Base-by-base conservation (phyloP, 1,140 invertebrate species). In the Formica selysi region DNA sequence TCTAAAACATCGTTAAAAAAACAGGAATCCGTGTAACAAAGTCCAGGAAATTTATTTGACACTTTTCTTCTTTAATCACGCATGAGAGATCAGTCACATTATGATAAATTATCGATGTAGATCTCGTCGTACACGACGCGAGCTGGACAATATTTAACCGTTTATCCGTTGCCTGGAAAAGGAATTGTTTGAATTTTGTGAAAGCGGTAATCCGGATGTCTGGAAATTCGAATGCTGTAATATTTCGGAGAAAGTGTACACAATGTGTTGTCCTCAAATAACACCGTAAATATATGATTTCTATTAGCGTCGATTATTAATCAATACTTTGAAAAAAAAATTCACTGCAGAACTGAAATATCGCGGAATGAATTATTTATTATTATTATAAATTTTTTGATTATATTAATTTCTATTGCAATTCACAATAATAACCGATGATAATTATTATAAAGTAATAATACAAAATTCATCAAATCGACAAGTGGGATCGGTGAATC, bases 1-100 rank as follows among this genome's bases (percentile, higher is more conserved):
- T 89, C 88, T 89, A 89, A 51, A 85, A 62, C 68, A 13, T 38
- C 26, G 67, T 73, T 78, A 64, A 86, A 89, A 89, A 89, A 89
- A 67, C 38, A 44, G 48, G 41, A 78, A 67, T 68, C 10, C 44
- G 64, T 36, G 51, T 81, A 32, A 73, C 41, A 41, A 83, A 29
- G 19, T 13, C 36, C 68, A 71, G 29, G 41, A n/a, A 74, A 83
- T 83, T 83, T 83, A 74, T 83, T 62, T 61, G 26, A 48, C 38
- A 48, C 26, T 5, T 83, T 83, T 73, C 54, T 61, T 36, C 19
- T 32, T 44, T 48, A 61, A 61, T 61, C 54, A 38, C 54, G 64
- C 36, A 38, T 38, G 67, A 32, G 29, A 54, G 51, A 73, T 81
- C 68, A 41, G 0, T 73, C 68, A 22, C 70, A 48, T 74, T 61